phyloP scores from a whole-genome alignment of 2,113 vertebrate genomes.

The Gallinago paraguaiae region DNA sequence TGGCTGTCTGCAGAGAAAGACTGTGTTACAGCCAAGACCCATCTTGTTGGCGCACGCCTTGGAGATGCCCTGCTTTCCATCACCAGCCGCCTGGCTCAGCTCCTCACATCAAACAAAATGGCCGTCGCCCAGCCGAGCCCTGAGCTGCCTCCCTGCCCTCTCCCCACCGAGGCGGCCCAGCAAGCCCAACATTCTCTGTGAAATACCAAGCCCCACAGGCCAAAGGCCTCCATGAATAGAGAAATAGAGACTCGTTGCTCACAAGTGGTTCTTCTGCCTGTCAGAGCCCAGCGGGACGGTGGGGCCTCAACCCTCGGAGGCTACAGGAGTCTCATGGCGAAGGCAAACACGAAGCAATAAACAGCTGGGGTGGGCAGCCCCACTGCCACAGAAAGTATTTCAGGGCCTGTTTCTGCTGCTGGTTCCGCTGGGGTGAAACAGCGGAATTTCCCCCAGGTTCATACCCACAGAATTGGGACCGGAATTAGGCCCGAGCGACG shows the following conservation, averaged over 20 bases:
- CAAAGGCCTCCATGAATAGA: not conserved
- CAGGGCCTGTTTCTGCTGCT: not conserved
- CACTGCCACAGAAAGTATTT: not conserved
- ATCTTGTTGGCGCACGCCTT: not conserved
- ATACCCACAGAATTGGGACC: accelerated
- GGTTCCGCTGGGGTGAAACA: not conserved
- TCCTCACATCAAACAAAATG: not conserved
- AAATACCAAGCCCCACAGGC: not conserved
- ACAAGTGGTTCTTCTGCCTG: not conserved
- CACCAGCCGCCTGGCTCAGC: not conserved
- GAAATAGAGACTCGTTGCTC: not conserved
- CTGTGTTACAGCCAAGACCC: not conserved
- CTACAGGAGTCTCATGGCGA: not conserved
- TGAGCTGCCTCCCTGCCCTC: not conserved
- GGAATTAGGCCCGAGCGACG: not conserved
- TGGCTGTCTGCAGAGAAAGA: not conserved
- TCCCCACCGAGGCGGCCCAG: not conserved
- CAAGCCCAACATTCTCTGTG: not conserved
- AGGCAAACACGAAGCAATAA: not conserved
- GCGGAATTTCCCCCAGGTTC: not conserved
- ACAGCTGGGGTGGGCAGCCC: not conserved
- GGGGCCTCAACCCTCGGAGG: not conserved
- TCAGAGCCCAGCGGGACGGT: accelerated
- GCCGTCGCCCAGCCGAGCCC: accelerated
- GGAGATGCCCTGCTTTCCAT: not conserved